phyloP scores from a whole-genome alignment of 2,888 invertebrate genomes.

The Zaprionus lineosus region DNA sequence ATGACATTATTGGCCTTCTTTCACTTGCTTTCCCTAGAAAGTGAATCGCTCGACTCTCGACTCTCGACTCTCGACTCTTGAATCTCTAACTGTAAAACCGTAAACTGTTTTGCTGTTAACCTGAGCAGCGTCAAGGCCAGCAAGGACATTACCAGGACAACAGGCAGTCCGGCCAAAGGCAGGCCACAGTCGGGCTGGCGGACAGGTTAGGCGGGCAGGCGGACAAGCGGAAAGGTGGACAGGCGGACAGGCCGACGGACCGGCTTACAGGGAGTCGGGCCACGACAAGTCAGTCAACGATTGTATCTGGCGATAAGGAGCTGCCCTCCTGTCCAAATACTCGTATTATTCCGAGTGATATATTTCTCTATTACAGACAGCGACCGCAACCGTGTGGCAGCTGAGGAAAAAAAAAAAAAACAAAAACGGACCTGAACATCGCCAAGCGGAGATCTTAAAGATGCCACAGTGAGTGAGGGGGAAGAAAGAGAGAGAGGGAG shows the following conservation, averaged over 20 bases:
- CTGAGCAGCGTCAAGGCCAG: conserved; percentile 41
- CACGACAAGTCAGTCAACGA: conserved; percentile 33
- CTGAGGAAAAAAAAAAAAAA: no score
- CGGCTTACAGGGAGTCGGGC: no score
- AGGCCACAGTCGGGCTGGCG: no score
- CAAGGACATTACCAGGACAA: conserved; percentile 32
- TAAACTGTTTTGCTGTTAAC: neutral
- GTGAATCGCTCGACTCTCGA: no score
- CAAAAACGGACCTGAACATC: neutral
- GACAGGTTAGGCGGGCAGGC: neutral
- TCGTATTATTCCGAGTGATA: conserved; percentile 49
- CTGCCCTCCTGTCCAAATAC: conserved; percentile 34
- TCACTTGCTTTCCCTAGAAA: conserved; percentile 60
- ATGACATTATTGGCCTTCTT: conserved; percentile 70
- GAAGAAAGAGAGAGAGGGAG: conserved; percentile 3
- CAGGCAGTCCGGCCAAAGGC: no score
- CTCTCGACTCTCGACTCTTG: no score
- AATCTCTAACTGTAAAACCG: conserved; percentile 62
- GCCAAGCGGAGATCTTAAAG: conserved; percentile 4
- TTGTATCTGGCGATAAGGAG: conserved; percentile 52
- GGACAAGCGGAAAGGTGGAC: neutral
- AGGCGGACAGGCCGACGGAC: neutral
- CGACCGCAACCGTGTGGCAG: conserved; percentile 32
- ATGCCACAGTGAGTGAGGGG: neutral
- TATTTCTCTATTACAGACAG: conserved; percentile 70